A percentile compares a stretch with the other conserved stretches of the same genome.
phyloP scores from a whole-genome alignment of 2,797 vertebrate species.

The Typhlichthys eigenmanni region DNA sequence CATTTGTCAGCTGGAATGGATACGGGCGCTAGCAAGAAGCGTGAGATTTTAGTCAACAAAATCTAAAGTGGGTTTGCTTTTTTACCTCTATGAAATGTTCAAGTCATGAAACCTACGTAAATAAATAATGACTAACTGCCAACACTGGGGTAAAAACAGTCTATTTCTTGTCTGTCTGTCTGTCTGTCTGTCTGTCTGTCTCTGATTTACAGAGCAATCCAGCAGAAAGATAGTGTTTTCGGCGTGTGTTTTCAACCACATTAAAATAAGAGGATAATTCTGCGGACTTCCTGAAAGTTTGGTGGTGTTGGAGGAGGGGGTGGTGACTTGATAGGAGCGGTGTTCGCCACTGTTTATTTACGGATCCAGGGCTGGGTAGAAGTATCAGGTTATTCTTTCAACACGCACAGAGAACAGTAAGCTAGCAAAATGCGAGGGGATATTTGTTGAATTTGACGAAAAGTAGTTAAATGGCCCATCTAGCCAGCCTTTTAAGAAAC shows the following conservation, averaged over 20 bases:
- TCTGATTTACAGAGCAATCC: neutral
- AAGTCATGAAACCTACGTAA: constrained; percentile 10
- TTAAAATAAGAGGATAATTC: constrained; percentile 31
- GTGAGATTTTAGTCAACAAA: neutral
- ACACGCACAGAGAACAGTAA: too few species aligned
- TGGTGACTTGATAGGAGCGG: neutral
- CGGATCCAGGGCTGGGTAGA: too few species aligned
- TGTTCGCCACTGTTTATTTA: too few species aligned
- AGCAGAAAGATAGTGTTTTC: neutral
- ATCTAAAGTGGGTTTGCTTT: constrained; percentile 1
- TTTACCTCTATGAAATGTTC: constrained; percentile 18
- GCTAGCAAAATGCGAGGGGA: too few species aligned
- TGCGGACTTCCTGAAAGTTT: neutral
- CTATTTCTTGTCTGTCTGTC: too few species aligned
- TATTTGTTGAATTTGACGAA: neutral
- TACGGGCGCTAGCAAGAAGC: neutral
- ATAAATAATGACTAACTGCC: constrained; percentile 18
- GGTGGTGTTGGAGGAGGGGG: neutral
- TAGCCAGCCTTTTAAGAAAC: too few species aligned
- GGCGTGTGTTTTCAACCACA: neutral
- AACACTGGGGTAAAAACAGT: neutral
- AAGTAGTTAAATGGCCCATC: neutral
- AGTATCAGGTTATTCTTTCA: too few species aligned
- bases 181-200: neutral
- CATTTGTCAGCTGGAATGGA: constrained; percentile 26